These are phyloP conservation scores for Suricata suricatta DNA, from an alignment of 2,113 vertebrate genomes.

Conservation along the genomic window DNA sequence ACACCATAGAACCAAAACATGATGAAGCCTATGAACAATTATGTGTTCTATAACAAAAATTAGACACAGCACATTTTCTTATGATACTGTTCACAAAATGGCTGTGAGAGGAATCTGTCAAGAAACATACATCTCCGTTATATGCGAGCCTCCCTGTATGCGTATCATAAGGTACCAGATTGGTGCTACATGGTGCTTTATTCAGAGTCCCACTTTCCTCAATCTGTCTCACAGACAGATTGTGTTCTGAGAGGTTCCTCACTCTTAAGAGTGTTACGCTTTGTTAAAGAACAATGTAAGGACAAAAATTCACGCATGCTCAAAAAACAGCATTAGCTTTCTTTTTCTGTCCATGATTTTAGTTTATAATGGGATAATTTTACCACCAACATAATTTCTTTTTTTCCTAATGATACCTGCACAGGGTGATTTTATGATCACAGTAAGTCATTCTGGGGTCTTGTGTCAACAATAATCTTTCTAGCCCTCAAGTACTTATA, in stretches of 20 bases:
- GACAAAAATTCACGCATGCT: not conserved
- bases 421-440: slow-evolving; percentile 28
- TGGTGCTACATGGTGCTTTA: accelerated
- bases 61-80: not conserved
- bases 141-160: not conserved
- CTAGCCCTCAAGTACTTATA: not conserved
- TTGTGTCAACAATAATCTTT: slow-evolving; percentile 35
- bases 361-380: not conserved
- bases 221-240: accelerated
- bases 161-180: accelerated
- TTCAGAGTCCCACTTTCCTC: not conserved
- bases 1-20: not conserved
- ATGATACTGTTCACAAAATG: not conserved
- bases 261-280: not conserved
- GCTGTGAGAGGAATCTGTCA: not conserved
- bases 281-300: not conserved
- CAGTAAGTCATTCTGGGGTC: slow-evolving; percentile 6
- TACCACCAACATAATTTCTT: not conserved
- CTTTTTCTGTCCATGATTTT: not conserved
- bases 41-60: not conserved
- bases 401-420: not conserved
- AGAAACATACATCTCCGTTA: not conserved
- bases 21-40: not conserved
- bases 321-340: not conserved
- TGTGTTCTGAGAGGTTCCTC: not conserved